Evolutionary conservation across 2,888 invertebrate genomes (phyloP).

Genomic region (Lasioglossum calceatum): DNA sequence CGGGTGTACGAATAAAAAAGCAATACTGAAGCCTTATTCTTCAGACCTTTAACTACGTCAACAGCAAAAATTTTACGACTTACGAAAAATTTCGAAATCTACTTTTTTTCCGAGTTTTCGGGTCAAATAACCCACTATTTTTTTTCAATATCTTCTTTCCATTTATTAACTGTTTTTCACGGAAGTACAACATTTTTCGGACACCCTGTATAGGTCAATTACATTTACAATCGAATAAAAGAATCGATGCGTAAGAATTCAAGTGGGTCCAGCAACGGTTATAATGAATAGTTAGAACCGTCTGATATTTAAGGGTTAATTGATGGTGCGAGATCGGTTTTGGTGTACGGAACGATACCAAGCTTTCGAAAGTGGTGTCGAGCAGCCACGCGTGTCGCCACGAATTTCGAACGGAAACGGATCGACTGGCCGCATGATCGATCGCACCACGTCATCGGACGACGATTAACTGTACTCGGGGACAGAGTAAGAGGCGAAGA

Average conservation of each 20-base stretch:
- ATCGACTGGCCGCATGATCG: conserved; percentile 49
- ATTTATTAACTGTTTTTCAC: no score
- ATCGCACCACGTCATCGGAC: conserved; percentile 50
- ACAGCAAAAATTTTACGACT: no score
- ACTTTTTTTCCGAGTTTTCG: no score
- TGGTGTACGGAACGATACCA: conserved; percentile 10
- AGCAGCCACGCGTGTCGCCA: conserved; percentile 24
- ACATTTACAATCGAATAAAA: no score
- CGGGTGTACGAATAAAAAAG: no score
- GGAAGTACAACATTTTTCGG: no score
- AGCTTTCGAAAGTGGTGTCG: neutral
- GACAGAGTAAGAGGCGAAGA: conserved; percentile 2
- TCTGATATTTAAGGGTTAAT: neutral
- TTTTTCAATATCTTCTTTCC: no score
- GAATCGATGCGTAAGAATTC: neutral
- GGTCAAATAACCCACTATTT: no score
- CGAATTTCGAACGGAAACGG: conserved; percentile 56
- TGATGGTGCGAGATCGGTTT: neutral
- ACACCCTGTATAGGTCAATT: no score
- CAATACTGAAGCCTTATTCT: no score
- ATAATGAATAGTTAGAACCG: neutral
- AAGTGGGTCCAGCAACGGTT: neutral
- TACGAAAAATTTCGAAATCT: no score
- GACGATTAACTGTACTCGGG: conserved; percentile 42
- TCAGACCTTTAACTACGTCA: no score